Percentiles rank a stretch among this genome's conserved stretches.
Conservation (phyloP, 2,113 vertebrate genomes). For the Carassius auratus region DNA sequence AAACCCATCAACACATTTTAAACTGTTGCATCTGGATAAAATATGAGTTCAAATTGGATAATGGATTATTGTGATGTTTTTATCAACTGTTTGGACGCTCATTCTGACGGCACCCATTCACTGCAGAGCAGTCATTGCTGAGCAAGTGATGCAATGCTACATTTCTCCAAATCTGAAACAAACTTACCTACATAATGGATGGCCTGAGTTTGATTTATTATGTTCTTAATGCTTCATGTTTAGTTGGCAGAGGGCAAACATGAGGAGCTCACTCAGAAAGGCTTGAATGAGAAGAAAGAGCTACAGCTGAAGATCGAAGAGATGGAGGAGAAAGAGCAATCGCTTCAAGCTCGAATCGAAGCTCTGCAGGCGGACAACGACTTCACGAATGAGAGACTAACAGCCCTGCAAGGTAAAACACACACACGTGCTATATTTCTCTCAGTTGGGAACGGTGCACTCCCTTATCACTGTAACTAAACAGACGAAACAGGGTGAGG, state of each 20-base stretch:
- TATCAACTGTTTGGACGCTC: background rate
- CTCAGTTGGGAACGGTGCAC: too few species aligned
- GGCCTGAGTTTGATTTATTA: background rate
- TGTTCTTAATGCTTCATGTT: background rate
- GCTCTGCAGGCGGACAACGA: slow-evolving; percentile 98
- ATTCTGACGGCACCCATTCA: background rate
- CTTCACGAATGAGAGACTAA: slow-evolving; percentile 95
- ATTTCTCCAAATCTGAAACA: background rate
- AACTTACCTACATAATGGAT: background rate
- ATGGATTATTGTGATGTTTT: background rate
- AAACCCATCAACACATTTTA: background rate
- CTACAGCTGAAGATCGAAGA: slow-evolving; percentile 92
- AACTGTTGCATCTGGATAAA: background rate
- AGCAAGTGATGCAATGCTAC: background rate
- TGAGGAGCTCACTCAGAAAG: slow-evolving; percentile 94
- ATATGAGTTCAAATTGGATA: too few species aligned
- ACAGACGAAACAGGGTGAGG: background rate
- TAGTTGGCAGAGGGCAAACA: slow-evolving; percentile 90
- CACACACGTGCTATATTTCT: background rate
- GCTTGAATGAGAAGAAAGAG: slow-evolving; percentile 89
- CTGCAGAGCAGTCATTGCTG: background rate
- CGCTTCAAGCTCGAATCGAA: slow-evolving; percentile 96
- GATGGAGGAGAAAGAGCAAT: slow-evolving; percentile 98
- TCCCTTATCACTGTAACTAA: background rate
- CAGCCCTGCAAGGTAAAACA: slow-evolving; percentile 90